phyloP scores from a whole-genome alignment of 37 sponge, comb jelly and placozoan genomes.

The Halichondria panicea region DNA sequence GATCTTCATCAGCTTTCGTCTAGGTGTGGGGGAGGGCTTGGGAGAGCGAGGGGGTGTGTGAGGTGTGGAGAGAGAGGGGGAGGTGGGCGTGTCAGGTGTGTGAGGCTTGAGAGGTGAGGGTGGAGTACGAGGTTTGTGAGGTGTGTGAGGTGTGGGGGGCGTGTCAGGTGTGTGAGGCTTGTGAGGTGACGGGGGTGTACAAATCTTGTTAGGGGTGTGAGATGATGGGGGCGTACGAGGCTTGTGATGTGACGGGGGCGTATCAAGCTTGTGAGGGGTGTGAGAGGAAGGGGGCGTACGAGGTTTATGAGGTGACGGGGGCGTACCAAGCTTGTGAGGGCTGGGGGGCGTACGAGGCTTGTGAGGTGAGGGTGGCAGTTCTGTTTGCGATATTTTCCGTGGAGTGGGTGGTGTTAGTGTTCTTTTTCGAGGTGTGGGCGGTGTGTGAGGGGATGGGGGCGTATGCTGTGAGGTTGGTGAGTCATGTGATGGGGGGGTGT shows the following conservation, averaged over 20 bases:
- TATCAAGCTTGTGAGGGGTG: not conserved
- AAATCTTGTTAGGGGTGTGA: not conserved
- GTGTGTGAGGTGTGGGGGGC: not conserved
- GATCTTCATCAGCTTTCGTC: too few species aligned
- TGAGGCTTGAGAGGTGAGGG: too few species aligned
- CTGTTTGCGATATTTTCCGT: not conserved
- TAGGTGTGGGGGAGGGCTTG: not conserved
- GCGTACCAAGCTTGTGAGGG: too few species aligned
- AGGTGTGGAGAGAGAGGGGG: not conserved
- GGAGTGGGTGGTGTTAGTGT: not conserved
- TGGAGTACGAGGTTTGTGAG: not conserved
- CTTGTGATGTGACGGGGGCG: not conserved
- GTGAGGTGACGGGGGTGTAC: not conserved
- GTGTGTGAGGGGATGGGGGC: not conserved
- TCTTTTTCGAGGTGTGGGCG: not conserved
- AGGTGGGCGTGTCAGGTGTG: too few species aligned
- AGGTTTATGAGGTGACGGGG: too few species aligned
- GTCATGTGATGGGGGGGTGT: not conserved
- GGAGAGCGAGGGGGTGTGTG: not conserved
- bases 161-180: too few species aligned
- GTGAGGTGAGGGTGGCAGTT: not conserved
- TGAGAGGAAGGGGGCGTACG: too few species aligned
- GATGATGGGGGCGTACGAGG: too few species aligned
- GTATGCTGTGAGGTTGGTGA: not conserved
- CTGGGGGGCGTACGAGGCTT: too few species aligned